phyloP scores from a whole-genome alignment of 2,888 invertebrate genomes.

The Operophtera brumata region DNA sequence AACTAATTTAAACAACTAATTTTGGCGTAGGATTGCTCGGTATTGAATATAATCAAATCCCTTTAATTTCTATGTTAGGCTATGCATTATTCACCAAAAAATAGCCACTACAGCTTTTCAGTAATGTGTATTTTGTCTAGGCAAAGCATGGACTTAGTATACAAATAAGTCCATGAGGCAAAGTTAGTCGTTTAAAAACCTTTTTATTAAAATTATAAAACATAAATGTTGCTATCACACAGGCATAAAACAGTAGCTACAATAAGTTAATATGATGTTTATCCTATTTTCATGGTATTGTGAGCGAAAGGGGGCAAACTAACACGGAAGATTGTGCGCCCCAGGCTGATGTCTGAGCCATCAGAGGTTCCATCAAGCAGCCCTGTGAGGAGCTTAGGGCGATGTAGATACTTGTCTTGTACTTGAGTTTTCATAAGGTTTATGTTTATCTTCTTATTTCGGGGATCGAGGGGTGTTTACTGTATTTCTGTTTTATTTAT shows the following conservation, averaged over 20 bases:
- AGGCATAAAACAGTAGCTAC: background rate
- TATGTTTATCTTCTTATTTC: constrained; percentile 2
- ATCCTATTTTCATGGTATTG: constrained; percentile 6
- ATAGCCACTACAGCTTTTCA: too few relatives aligned
- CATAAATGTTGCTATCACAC: too few relatives aligned
- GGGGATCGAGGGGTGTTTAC: background rate
- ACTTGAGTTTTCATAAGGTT: constrained; percentile 5
- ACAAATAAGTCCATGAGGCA: too few relatives aligned
- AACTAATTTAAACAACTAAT: too few relatives aligned
- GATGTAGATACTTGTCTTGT: background rate
- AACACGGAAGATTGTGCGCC: constrained; percentile 50
- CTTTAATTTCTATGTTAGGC: too few relatives aligned
- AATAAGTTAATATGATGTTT: background rate
- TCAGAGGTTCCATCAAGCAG: constrained; percentile 19
- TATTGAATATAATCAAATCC: too few relatives aligned
- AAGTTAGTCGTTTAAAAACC: too few relatives aligned
- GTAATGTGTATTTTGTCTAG: too few relatives aligned
- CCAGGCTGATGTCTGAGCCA: constrained; percentile 29
- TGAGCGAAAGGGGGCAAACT: constrained; percentile 41
- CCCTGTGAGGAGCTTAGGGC: constrained; percentile 12
- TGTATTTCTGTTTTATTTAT: background rate
- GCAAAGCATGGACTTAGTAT: too few relatives aligned
- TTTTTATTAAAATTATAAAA: too few relatives aligned
- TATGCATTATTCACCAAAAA: too few relatives aligned
- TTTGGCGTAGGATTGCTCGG: too few relatives aligned